These are phyloP conservation scores for Cephus rjabovi DNA, from an alignment of 2,888 invertebrate genomes.

Conservation along the genomic window DNA sequence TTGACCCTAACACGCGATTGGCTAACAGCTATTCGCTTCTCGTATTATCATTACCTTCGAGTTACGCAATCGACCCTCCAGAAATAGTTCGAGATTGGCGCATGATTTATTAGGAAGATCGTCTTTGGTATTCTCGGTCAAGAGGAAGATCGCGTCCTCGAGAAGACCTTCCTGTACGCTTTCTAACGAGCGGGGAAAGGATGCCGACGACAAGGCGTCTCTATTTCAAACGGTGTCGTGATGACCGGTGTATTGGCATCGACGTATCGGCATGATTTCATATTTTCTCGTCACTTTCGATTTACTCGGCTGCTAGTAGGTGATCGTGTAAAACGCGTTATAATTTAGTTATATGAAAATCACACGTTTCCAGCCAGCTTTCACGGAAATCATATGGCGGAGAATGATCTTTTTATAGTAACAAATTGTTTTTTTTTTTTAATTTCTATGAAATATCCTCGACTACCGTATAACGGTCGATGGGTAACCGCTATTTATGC, in stretches of 20 bases:
- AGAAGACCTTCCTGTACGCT: neutral
- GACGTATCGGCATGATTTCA: neutral
- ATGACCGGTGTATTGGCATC: neutral
- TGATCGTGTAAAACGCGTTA: neutral
- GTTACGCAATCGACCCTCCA: no score
- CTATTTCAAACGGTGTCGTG: neutral
- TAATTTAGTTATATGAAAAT: neutral
- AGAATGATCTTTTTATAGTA: neutral
- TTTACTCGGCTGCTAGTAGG: neutral
- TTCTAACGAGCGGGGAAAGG: constrained; percentile 3
- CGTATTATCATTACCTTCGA: no score
- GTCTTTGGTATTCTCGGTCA: neutral
- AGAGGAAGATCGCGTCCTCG: neutral
- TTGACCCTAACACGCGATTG: no score
- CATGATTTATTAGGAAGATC: neutral
- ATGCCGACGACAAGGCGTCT: neutral
- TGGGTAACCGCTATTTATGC: neutral
- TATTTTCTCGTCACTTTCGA: constrained; percentile 4
- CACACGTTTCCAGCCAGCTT: constrained; percentile 29
- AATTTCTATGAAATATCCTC: neutral
- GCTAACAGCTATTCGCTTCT: no score
- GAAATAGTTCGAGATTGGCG: neutral
- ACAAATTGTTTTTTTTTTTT: neutral
- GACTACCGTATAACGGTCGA: neutral
- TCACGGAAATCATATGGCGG: constrained; percentile 45